phyloP scores from a whole-genome alignment of 2,797 vertebrate genomes.

The Heliangelus exortis region DNA sequence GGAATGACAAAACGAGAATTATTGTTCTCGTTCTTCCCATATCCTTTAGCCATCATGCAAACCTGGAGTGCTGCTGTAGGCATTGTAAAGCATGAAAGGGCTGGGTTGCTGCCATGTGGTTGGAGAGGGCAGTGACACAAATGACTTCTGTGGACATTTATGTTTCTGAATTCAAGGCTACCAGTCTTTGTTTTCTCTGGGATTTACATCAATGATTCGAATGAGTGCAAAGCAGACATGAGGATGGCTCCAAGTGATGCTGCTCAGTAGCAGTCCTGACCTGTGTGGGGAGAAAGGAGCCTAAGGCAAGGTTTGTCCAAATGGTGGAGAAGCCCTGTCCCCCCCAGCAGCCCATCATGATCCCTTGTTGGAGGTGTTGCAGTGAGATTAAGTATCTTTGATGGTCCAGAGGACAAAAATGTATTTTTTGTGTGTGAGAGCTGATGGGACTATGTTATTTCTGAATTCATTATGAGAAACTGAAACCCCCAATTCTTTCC shows the following conservation, averaged over 20 bases:
- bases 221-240: background rate
- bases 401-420: background rate
- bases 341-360: background rate
- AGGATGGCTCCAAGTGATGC: accelerated
- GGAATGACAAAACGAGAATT: background rate
- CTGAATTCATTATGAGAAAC: background rate
- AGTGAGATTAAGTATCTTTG: background rate
- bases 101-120: accelerated
- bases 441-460: background rate
- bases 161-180: background rate
- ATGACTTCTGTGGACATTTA: background rate
- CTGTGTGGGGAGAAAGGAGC: accelerated
- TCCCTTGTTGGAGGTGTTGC: background rate
- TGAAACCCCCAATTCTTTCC: background rate
- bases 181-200: background rate
- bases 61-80: background rate
- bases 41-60: background rate
- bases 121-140: background rate
- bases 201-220: background rate
- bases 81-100: background rate
- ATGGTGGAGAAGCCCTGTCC: background rate
- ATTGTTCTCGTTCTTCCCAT: background rate
- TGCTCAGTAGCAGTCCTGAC: background rate
- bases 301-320: background rate
- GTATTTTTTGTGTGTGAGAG: background rate